phyloP scores from a whole-genome alignment of 2,113 vertebrate species.

The Arvicanthis niloticus region DNA sequence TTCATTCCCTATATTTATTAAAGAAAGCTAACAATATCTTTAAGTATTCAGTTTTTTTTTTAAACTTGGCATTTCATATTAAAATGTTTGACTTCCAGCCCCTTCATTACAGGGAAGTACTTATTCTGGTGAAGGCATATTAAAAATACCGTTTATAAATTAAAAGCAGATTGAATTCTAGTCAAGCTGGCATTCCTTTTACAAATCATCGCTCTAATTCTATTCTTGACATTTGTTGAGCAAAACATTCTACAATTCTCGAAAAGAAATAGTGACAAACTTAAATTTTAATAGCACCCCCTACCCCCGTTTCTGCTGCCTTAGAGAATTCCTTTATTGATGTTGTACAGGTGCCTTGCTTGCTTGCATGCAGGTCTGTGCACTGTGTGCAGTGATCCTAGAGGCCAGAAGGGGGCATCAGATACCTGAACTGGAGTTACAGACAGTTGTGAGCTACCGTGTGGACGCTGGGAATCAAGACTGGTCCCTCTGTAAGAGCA shows the following conservation, averaged over 20 bases:
- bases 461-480: neutral
- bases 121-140: neutral
- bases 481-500: neutral
- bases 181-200: neutral
- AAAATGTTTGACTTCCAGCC: constrained; percentile 38
- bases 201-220: neutral
- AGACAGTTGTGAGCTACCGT: neutral
- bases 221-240: neutral
- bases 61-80: neutral
- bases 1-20: constrained; percentile 41
- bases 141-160: constrained; percentile 10
- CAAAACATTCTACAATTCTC: neutral
- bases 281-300: neutral
- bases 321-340: neutral
- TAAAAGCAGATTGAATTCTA: constrained; percentile 42
- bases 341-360: too few species aligned
- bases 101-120: neutral
- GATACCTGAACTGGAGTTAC: neutral
- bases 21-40: neutral
- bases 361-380: too few species aligned
- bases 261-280: neutral
- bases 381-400: neutral
- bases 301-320: neutral
- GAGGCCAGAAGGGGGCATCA: neutral
- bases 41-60: neutral